Base-by-base conservation (phyloP, 2,888 invertebrate species). In the Nymphalis c-album region DNA sequence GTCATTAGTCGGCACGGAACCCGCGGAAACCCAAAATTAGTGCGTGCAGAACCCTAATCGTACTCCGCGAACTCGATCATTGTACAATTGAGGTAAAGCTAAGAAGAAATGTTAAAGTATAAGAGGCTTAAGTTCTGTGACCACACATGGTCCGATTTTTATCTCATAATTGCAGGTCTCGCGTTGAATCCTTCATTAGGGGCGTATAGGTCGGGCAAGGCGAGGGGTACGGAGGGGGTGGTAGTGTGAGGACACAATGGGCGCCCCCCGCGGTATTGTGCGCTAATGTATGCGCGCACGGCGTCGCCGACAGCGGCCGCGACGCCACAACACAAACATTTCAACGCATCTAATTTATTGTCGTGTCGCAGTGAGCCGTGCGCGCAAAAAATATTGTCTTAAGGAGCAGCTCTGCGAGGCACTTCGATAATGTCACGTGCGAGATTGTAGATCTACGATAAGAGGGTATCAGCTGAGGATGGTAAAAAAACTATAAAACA, bases 321-420 rank as follows among this genome's bases (percentile, higher is more conserved):
- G 80, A 83, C 84, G 84, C 81, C 81, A 87, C 86, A 88, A 90
- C 89, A 90, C 90, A 90, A 90, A 91, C 90, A 90, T 88, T 90
- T 91, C 90, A 90, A 90, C 90, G 89, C 89, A 87, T 85, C 86
- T 88, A 88, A 90, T 90, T 90, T 90, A 90, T 90, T 79, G 86
- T 87, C 84, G 79, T 86, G 85, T 87, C 85, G 83, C 82, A 80
- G 78, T 73, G 78, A 76, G 81, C 78, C 78, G 80, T 78, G 79
- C 86, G 79, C 86, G 88, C 88, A 89, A 90, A 90, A 90, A 90
- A 88, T 85, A 84, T 81, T 71, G 72, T 77, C 75, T 89, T 90
- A 88, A 88, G 87, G 84, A 77, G 78, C 76, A 76, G 84, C 78
- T 69, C 72, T 72, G 70, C 73, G 70, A 67, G 61, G 48, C 46